Conservation (phyloP, 2,888 invertebrate species). For the Coremacera marginata region DNA sequence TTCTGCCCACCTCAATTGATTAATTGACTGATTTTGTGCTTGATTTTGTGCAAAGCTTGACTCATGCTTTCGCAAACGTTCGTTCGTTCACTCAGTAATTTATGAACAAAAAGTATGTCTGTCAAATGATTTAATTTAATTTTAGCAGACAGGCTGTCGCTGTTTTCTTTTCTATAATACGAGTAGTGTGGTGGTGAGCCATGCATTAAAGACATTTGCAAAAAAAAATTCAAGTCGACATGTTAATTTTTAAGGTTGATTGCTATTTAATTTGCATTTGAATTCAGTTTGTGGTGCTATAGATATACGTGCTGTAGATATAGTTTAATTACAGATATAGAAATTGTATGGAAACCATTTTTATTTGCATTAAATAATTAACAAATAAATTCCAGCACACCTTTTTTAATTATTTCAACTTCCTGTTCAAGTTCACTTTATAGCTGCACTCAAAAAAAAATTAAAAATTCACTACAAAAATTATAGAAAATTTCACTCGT, state of each 20-base stretch:
- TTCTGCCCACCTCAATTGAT: conserved; percentile 39
- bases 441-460: too few species aligned
- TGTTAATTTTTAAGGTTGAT: conserved; percentile 38
- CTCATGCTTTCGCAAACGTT: conserved; percentile 5
- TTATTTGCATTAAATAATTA: not conserved
- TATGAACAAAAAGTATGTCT: not conserved
- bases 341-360: not conserved
- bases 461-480: too few species aligned
- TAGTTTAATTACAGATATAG: not conserved
- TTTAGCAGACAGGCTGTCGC: conserved; percentile 9
- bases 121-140: conserved; percentile 1
- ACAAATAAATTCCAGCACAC: not conserved
- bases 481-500: too few species aligned
- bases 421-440: not conserved
- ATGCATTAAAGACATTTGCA: not conserved
- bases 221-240: conserved; percentile 31
- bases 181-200: not conserved
- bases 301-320: not conserved
- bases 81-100: not conserved
- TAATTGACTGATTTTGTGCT: conserved; percentile 42
- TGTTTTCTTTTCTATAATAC: not conserved
- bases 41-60: conserved; percentile 14
- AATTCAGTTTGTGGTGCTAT: conserved; percentile 2
- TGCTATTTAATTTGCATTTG: conserved; percentile 41
- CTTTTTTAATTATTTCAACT: not conserved